These are phyloP conservation scores for Etheostoma spectabile DNA, from an alignment of 2,113 vertebrate genomes.

Conservation along the genomic window DNA sequence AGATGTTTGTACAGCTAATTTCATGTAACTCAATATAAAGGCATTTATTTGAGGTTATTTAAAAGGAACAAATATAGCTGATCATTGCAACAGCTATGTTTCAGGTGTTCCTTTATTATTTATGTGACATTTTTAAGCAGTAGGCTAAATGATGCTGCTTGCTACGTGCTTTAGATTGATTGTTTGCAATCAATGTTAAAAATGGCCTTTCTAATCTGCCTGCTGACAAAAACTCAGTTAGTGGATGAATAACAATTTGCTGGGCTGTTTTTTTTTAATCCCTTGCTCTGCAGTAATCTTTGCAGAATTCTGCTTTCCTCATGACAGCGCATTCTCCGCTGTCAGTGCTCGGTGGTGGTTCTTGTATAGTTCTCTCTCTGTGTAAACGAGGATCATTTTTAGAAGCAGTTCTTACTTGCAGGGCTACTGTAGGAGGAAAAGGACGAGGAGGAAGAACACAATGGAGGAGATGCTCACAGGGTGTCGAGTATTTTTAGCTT, in stretches of 20 bases:
- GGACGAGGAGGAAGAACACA: conserved; percentile 61
- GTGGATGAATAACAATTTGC: conserved; percentile 17
- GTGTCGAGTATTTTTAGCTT: conserved; percentile 76
- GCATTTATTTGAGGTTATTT: background rate
- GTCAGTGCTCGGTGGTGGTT: background rate
- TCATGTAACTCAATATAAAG: background rate
- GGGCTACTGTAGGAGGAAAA: conserved; percentile 65
- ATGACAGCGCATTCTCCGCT: background rate
- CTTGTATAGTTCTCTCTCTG: conserved; percentile 24
- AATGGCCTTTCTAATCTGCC: background rate
- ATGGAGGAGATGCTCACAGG: conserved; percentile 68
- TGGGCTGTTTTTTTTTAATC: background rate
- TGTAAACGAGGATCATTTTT: conserved; percentile 54
- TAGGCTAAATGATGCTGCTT: background rate
- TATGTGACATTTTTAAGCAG: background rate
- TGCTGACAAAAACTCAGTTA: conserved; percentile 2
- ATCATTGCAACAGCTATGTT: background rate
- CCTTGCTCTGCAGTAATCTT: conserved; percentile 1
- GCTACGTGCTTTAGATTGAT: background rate
- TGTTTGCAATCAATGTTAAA: background rate
- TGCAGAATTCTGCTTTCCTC: background rate
- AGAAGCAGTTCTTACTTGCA: conserved; percentile 58
- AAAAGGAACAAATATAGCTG: background rate
- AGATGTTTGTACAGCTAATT: background rate
- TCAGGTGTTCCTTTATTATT: background rate